Conservation (phyloP, 2,113 vertebrate genomes). For the Eudyptes chrysolophus region DNA sequence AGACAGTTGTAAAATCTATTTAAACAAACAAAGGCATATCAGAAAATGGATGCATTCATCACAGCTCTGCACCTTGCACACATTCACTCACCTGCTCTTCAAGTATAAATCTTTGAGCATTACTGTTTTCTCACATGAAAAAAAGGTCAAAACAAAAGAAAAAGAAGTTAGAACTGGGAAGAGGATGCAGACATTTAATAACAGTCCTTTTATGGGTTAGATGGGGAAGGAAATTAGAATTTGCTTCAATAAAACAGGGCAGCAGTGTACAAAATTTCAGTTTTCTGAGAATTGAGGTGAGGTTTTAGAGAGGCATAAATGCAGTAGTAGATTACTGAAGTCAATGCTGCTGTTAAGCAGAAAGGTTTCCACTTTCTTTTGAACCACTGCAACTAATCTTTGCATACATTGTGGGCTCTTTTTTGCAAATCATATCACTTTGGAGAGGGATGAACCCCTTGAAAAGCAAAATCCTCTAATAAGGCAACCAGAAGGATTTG, state of each 20-base stretch:
- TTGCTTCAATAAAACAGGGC: background rate
- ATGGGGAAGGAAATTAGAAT: background rate
- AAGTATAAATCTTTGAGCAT: background rate
- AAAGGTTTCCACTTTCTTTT: conserved; percentile 8
- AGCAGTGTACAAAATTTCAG: background rate
- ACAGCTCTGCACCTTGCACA: background rate
- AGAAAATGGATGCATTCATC: background rate
- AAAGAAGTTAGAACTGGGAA: background rate
- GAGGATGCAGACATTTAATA: background rate
- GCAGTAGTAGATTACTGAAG: background rate
- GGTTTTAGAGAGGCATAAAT: background rate
- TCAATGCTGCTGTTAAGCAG: background rate
- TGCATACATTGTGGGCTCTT: background rate
- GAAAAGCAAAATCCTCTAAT: conserved; percentile 19
- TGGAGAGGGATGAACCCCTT: background rate
- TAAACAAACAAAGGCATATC: background rate
- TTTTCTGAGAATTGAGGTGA: background rate
- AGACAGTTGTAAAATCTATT: background rate
- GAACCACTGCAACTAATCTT: background rate
- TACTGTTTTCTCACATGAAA: background rate
- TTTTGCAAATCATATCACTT: background rate
- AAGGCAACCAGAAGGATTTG: background rate
- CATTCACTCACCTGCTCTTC: background rate
- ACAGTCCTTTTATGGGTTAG: background rate
- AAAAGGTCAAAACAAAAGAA: conserved; percentile 3